Conservation (phyloP, 2,797 vertebrate genomes). For the Sebastes diaconus region DNA sequence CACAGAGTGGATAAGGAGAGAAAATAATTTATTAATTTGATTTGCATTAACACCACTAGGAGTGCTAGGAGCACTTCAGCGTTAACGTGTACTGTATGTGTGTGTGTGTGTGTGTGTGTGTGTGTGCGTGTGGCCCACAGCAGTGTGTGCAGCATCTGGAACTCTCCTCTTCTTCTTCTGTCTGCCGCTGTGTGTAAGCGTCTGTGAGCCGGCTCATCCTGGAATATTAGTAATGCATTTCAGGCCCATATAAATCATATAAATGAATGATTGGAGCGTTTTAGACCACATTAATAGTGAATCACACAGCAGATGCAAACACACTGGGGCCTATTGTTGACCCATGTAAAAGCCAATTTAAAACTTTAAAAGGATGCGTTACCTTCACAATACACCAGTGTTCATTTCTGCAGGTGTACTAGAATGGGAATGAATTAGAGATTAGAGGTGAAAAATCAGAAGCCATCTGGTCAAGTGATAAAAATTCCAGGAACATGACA, state of each 20-base stretch:
- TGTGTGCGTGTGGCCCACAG: not conserved
- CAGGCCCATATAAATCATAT: conserved; percentile 3
- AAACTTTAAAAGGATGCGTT: conserved; percentile 8
- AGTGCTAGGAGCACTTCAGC: not conserved
- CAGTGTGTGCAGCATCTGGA: conserved; percentile 11
- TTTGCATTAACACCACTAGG: not conserved
- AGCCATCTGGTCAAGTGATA: not conserved
- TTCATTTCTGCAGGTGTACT: not conserved
- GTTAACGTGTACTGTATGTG: not conserved
- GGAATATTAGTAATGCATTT: not conserved
- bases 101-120: not conserved
- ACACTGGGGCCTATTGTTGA: not conserved
- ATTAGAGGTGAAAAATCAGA: not conserved
- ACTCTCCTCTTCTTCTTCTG: not conserved
- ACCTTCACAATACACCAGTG: not conserved
- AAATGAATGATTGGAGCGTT: conserved; percentile 4
- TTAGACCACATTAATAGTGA: conserved; percentile 19
- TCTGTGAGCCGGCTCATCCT: not conserved
- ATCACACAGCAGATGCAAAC: conserved; percentile 2
- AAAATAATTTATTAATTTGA: conserved; percentile 31
- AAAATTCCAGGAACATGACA: not conserved
- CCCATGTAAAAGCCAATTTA: conserved; percentile 7
- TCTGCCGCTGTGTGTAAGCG: not conserved
- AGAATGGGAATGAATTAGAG: not conserved
- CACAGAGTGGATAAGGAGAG: conserved; percentile 12